Percentiles rank a stretch among this genome's conserved stretches.
Conservation (phyloP, 2,113 vertebrate genomes). For the Grantiella picta region DNA sequence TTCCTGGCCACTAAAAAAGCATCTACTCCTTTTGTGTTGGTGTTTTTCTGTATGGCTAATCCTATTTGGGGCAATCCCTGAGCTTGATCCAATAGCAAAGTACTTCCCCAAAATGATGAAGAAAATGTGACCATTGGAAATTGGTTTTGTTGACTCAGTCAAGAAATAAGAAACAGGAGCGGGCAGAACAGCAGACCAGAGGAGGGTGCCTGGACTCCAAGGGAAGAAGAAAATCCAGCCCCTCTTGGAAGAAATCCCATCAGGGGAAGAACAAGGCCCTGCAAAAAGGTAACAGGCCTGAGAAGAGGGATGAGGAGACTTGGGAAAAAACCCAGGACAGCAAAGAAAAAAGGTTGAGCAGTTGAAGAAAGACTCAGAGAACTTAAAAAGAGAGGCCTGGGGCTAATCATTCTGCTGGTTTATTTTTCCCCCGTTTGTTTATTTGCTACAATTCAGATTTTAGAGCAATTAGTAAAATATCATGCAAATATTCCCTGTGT, state of each 20-base stretch:
- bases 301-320: not conserved
- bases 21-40: not conserved
- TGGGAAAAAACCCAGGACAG: not conserved
- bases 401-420: conserved; percentile 61
- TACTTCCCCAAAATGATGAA: not conserved
- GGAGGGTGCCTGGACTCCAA: not conserved
- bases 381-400: conserved; percentile 29
- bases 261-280: not conserved
- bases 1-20: not conserved
- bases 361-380: conserved; percentile 29
- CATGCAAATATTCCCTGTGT: conserved; percentile 80
- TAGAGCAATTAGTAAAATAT: conserved; percentile 78
- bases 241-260: not conserved
- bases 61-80: not conserved
- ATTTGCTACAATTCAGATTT: conserved; percentile 70
- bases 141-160: not conserved
- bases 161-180: not conserved
- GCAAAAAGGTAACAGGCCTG: not conserved
- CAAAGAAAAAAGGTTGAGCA: not conserved
- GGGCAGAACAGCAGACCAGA: not conserved
- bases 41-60: not conserved
- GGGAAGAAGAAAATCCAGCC: not conserved
- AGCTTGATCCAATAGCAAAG: not conserved
- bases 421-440: conserved; percentile 56
- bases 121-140: not conserved